phyloP scores from a whole-genome alignment of 1,140 invertebrate genomes.

The Manduca sexta region DNA sequence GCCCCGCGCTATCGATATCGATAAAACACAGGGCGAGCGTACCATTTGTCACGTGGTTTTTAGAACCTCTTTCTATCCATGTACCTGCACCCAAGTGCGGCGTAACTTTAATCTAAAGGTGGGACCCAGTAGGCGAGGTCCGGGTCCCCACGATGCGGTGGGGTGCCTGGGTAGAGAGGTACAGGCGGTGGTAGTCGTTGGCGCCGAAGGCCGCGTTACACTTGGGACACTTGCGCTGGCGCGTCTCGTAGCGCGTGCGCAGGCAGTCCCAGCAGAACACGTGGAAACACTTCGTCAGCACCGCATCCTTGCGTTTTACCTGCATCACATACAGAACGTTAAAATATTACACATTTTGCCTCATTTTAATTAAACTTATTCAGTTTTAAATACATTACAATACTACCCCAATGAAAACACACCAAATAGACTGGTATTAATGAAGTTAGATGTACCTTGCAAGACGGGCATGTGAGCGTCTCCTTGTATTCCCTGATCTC shows the following conservation, averaged over 20 bases:
- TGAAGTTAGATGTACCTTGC: no score
- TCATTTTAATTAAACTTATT: not conserved
- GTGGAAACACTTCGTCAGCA: constrained; percentile 99
- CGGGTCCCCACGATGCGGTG: not conserved
- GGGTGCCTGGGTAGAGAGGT: constrained; percentile 80
- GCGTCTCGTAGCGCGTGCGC: constrained; percentile 96
- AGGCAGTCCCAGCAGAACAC: constrained; percentile 99
- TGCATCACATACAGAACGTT: constrained; percentile 20
- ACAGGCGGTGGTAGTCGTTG: constrained; percentile 97
- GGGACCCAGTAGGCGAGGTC: no score
- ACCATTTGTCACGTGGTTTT: no score
- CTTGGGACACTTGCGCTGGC: constrained; percentile 99
- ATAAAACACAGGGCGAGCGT: no score
- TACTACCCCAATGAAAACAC: no score
- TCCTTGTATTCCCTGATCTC: constrained; percentile 99
- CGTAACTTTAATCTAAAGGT: no score
- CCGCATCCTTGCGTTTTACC: constrained; percentile 98
- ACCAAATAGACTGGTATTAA: no score
- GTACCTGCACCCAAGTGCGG: no score
- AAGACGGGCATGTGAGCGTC: constrained; percentile 97
- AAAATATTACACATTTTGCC: not conserved
- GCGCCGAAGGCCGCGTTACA: constrained; percentile 99
- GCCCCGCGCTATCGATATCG: no score
- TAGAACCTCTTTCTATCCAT: no score
- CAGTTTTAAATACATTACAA: not conserved